Percentiles rank a stretch among this genome's conserved stretches.
Conservation (phyloP, 2,888 invertebrate species). For the Punctoribates punctum region DNA sequence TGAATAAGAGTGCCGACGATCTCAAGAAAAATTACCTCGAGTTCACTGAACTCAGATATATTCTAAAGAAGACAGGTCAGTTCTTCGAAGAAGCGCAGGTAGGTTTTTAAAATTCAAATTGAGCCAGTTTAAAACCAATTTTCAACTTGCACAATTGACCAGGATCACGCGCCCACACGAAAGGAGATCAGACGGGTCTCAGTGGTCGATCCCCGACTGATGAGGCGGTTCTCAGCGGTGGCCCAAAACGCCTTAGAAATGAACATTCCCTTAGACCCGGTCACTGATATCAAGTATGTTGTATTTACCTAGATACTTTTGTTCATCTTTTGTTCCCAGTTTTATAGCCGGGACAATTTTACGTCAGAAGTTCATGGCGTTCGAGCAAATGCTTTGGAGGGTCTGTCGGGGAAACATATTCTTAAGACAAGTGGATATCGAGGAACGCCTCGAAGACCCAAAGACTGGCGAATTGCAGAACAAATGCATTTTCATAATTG, state of each 20-base stretch:
- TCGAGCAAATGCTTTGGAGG: slow-evolving; percentile 96
- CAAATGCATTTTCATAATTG: slow-evolving; percentile 51
- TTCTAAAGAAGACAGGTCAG: slow-evolving; percentile 90
- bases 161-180: slow-evolving; percentile 28
- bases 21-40: slow-evolving; percentile 91
- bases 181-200: slow-evolving; percentile 38
- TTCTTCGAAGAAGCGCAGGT: slow-evolving; percentile 69
- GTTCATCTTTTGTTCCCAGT: slow-evolving; percentile 56
- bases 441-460: slow-evolving; percentile 46
- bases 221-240: slow-evolving; percentile 36
- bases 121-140: neutral
- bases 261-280: slow-evolving; percentile 41
- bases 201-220: slow-evolving; percentile 33
- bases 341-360: slow-evolving; percentile 97
- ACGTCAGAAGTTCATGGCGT: slow-evolving; percentile 86
- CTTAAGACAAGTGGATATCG: slow-evolving; percentile 86
- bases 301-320: neutral
- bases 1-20: slow-evolving; percentile 95
- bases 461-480: slow-evolving; percentile 49
- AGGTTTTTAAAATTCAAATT: neutral
- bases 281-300: slow-evolving; percentile 39
- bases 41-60: slow-evolving; percentile 92
- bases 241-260: neutral
- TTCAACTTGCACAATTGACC: neutral
- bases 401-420: slow-evolving; percentile 97